Evolutionary conservation across 2,888 invertebrate genomes (phyloP).

Genomic region (Leuctra nigra): DNA sequence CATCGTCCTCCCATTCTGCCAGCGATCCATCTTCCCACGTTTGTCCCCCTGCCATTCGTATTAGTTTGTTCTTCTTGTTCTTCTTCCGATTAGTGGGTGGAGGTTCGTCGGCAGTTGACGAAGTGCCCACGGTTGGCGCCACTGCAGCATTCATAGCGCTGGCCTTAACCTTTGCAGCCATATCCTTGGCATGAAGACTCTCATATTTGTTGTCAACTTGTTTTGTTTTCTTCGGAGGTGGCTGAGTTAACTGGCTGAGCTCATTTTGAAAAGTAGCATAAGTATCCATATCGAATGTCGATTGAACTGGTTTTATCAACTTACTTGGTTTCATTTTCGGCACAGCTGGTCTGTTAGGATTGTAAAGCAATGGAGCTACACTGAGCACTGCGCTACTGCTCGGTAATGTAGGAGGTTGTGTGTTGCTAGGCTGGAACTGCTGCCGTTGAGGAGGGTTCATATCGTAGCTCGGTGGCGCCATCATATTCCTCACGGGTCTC

Average conservation of each 20-base stretch:
- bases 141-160: constrained; percentile 30
- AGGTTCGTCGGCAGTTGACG: constrained; percentile 37
- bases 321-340: constrained; percentile 28
- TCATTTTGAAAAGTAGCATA: constrained; percentile 14
- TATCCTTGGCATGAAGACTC: constrained; percentile 29
- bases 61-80: constrained; percentile 62
- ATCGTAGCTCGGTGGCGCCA: constrained; percentile 34
- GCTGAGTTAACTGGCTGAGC: constrained; percentile 8
- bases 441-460: not conserved
- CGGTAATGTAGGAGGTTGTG: not conserved
- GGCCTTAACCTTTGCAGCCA: constrained; percentile 41
- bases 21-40: constrained; percentile 95
- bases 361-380: constrained; percentile 43
- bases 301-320: constrained; percentile 29
- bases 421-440: not conserved
- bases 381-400: constrained; percentile 31
- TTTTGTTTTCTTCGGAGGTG: constrained; percentile 13
- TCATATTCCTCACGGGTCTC: constrained; percentile 28
- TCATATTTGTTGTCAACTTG: constrained; percentile 12
- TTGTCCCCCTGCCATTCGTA: constrained; percentile 88
- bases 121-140: constrained; percentile 8
- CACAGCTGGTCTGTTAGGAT: constrained; percentile 31
- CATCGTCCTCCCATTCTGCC: constrained; percentile 96
- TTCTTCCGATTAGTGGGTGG: constrained; percentile 29
- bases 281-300: constrained; percentile 2